A percentile compares a stretch with the other conserved stretches of the same genome.
These are phyloP conservation scores for Actinia tenebrosa DNA, from an alignment of 64 coral and sea anemone species.

Conservation along the genomic window DNA sequence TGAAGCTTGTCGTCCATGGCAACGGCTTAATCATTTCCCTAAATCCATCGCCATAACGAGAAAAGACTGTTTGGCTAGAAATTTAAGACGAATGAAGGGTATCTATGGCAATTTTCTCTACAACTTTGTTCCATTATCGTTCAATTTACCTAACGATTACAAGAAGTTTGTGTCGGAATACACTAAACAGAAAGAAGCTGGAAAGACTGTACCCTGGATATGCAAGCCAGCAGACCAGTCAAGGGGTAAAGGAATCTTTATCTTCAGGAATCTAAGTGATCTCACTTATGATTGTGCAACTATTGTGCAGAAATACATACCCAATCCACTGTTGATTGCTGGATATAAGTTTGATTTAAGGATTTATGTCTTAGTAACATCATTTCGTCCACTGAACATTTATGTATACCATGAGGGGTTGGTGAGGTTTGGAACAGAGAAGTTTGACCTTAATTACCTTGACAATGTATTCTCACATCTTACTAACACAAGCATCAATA, in stretches of 20 bases:
- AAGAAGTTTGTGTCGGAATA: conserved; percentile 84
- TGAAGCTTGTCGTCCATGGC: conserved; percentile 78
- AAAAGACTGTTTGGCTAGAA: conserved; percentile 82
- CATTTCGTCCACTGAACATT: conserved; percentile 60
- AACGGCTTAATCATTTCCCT: conserved; percentile 87
- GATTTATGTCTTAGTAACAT: conserved; percentile 75
- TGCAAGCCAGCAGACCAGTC: conserved; percentile 87
- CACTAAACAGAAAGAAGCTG: conserved; percentile 27
- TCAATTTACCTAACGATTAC: conserved; percentile 84
- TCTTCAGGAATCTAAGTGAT: conserved; percentile 70
- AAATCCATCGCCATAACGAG: conserved; percentile 75
- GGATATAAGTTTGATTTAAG: conserved; percentile 89
- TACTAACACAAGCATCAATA: conserved; percentile 89
- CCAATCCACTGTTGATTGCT: conserved; percentile 77
- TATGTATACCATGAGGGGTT: conserved; percentile 93
- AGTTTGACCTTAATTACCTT: conserved; percentile 59
- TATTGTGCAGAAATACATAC: conserved; percentile 79
- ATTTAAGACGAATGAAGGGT: conserved; percentile 77
- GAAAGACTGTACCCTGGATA: conserved; percentile 60
- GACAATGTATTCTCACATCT: conserved; percentile 80
- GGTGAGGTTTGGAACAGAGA: conserved; percentile 81
- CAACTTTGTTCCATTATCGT: conserved; percentile 68
- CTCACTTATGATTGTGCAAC: conserved; percentile 84
- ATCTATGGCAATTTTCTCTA: conserved; percentile 60
- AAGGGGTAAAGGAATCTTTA: conserved; percentile 79